Evolutionary conservation across 1,140 invertebrate species (phyloP).

Genomic region (Drosophila tani): DNA sequence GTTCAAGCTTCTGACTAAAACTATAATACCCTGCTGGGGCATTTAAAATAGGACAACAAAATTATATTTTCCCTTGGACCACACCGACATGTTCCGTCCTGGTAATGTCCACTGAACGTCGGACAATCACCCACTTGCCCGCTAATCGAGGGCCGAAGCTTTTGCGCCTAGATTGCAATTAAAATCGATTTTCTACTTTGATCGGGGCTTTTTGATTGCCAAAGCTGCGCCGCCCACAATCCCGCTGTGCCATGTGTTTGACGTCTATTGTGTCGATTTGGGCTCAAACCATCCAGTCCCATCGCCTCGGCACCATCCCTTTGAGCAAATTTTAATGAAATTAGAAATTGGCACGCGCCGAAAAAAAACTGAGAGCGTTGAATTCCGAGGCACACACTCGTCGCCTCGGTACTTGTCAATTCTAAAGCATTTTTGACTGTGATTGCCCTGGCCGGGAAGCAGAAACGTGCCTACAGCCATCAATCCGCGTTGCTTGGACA

Average conservation of each 20-base stretch:
- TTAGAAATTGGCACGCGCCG: constrained; percentile 71
- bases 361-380: constrained; percentile 44
- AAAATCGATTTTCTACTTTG: constrained; percentile 80
- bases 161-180: constrained; percentile 72
- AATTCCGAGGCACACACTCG: background rate
- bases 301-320: constrained; percentile 18
- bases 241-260: constrained; percentile 30
- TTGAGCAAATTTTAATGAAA: constrained; percentile 76
- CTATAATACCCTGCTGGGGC: no score
- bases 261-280: constrained; percentile 78
- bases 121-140: constrained; percentile 28
- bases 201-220: constrained; percentile 73
- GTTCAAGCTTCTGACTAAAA: no score
- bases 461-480: background rate
- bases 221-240: constrained; percentile 52
- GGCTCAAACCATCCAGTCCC: constrained; percentile 14
- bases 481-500: constrained; percentile 18
- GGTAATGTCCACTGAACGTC: constrained; percentile 9
- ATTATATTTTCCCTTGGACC: background rate
- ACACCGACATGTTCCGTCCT: constrained; percentile 2
- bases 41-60: background rate
- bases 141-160: constrained; percentile 48
- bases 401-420: constrained; percentile 62
- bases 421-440: constrained; percentile 68
- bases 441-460: constrained; percentile 41